These are phyloP conservation scores for Plecotus auritus DNA, from an alignment of 2,113 vertebrate species.

Conservation along the genomic window DNA sequence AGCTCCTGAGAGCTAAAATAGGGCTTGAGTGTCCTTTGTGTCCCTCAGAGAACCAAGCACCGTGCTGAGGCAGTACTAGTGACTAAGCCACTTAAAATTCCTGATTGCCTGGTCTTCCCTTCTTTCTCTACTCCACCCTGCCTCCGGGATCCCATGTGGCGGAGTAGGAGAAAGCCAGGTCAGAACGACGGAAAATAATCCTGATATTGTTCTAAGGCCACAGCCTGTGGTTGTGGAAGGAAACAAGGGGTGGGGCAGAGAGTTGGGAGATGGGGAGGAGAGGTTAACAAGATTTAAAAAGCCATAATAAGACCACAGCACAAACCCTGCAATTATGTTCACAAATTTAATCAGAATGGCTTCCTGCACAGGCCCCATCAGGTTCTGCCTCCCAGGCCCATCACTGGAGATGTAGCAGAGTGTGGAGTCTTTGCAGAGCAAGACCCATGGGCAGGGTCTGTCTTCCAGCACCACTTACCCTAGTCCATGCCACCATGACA, in stretches of 20 bases:
- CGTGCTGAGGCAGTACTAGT: not conserved
- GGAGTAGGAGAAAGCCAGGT: not conserved
- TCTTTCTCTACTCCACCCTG: not conserved
- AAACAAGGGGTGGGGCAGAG: not conserved
- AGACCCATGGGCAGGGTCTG: not conserved
- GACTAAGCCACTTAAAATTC: not conserved
- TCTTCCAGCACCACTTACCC: not conserved
- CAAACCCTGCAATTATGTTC: conserved; percentile 73
- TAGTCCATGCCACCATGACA: not conserved
- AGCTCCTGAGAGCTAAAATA: not conserved
- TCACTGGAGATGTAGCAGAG: not conserved
- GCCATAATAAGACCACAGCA: conserved; percentile 75
- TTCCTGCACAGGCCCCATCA: conserved; percentile 51
- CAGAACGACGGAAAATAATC: conserved; percentile 39
- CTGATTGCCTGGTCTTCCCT: rapidly evolving
- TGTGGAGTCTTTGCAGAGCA: not conserved
- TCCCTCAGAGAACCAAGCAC: not conserved
- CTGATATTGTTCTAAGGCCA: conserved; percentile 54
- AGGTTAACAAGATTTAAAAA: conserved; percentile 77
- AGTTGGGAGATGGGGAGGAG: not conserved
- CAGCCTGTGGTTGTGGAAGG: conserved; percentile 49
- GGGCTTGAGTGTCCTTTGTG: not conserved
- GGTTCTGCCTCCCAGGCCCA: conserved; percentile 61
- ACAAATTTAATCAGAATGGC: conserved; percentile 74
- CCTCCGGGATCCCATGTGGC: not conserved